These are phyloP conservation scores for Dendrolimus houi DNA, from an alignment of 2,888 invertebrate species.

Conservation along the genomic window DNA sequence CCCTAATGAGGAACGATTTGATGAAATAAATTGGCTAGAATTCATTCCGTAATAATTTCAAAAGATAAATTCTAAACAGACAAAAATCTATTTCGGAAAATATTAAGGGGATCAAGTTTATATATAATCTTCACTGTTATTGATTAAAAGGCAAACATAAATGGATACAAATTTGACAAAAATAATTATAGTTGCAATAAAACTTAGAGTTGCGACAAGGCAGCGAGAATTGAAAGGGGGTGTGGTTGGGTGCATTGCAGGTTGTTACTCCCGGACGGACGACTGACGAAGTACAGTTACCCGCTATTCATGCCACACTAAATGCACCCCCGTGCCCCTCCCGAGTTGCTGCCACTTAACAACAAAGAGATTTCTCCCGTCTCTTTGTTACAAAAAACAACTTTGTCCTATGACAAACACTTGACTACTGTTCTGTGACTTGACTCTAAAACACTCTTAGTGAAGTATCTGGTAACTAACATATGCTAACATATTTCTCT, in stretches of 20 bases:
- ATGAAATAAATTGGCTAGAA: too few species aligned
- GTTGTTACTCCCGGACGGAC: conserved; percentile 67
- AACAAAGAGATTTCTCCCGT: conserved; percentile 71
- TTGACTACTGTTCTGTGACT: conserved; percentile 31
- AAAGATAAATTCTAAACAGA: background rate
- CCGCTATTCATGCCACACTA: conserved; percentile 65
- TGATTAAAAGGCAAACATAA: background rate
- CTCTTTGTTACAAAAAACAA: conserved; percentile 72
- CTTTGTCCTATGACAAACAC: conserved; percentile 52
- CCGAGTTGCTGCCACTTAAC: conserved; percentile 59
- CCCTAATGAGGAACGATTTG: too few species aligned
- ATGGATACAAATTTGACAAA: background rate
- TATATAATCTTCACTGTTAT: background rate
- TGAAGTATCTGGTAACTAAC: too few species aligned
- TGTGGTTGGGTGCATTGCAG: conserved; percentile 45
- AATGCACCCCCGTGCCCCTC: conserved; percentile 50
- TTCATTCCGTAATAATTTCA: too few species aligned
- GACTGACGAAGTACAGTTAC: conserved; percentile 72
- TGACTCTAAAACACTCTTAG: too few species aligned
- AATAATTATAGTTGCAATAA: conserved; percentile 3
- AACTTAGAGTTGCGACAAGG: conserved; percentile 32
- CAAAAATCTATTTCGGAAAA: background rate
- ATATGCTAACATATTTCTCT: too few species aligned
- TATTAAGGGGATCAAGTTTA: background rate
- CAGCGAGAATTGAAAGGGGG: conserved; percentile 27